These are phyloP conservation scores for Antigone vipio DNA, from an alignment of 2,113 vertebrate species.

Conservation along the genomic window DNA sequence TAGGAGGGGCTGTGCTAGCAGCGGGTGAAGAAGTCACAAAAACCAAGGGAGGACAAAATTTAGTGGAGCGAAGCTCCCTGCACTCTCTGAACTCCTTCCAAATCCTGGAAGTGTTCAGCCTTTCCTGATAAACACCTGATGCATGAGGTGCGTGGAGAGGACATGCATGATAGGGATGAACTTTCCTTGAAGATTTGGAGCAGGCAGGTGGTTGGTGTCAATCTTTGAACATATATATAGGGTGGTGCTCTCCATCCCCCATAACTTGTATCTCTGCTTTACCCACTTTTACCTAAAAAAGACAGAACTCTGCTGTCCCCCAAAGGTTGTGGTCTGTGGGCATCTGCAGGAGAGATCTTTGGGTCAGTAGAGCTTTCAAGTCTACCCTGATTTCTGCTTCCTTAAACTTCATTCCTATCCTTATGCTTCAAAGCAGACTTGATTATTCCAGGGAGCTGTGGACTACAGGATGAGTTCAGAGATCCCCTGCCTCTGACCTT, in stretches of 20 bases:
- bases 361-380: neutral
- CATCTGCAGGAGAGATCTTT: neutral
- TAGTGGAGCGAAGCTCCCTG: neutral
- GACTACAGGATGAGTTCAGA: neutral
- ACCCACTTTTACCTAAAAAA: neutral
- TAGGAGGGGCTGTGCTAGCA: neutral
- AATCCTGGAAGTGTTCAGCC: neutral
- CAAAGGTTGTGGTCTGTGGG: neutral
- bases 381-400: neutral
- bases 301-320: neutral
- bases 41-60: neutral
- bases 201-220: neutral
- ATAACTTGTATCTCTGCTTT: neutral
- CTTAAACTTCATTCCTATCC: neutral
- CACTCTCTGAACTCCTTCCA: constrained; percentile 52
- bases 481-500: neutral
- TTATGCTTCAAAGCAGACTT: neutral
- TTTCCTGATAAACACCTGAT: constrained; percentile 56
- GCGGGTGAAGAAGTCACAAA: neutral
- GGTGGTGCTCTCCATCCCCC: neutral
- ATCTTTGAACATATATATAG: neutral
- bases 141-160: constrained; percentile 46
- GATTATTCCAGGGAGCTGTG: neutral
- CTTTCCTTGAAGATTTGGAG: neutral
- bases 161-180: neutral